A percentile compares a stretch with the other conserved stretches of the same genome.
These are phyloP conservation scores for Arge pagana DNA, from an alignment of 2,888 invertebrate species.

Conservation along the genomic window DNA sequence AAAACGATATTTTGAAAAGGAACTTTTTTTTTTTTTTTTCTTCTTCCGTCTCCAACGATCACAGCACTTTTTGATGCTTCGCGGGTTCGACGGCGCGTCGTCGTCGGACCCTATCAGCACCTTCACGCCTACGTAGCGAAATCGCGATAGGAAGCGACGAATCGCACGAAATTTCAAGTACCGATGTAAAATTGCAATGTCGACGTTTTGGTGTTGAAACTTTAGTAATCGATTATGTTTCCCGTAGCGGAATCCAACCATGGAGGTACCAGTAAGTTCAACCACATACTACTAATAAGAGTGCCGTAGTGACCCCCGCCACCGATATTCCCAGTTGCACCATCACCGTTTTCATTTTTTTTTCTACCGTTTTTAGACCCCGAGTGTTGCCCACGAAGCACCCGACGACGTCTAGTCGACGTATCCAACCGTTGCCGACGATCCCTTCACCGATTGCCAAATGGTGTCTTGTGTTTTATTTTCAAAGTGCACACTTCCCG, in stretches of 20 bases:
- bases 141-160: too few species aligned
- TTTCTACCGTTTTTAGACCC: constrained; percentile 16
- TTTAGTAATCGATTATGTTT: constrained; percentile 57
- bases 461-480: neutral
- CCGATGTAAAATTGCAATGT: too few species aligned
- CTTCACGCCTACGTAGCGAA: too few species aligned
- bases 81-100: too few species aligned
- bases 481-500: neutral
- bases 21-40: too few species aligned
- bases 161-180: too few species aligned
- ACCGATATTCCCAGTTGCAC: constrained; percentile 20
- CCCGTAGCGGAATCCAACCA: constrained; percentile 74
- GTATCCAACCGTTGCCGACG: neutral
- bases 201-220: too few species aligned
- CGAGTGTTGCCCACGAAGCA: constrained; percentile 1
- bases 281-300: constrained; percentile 51
- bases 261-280: constrained; percentile 70
- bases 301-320: constrained; percentile 47
- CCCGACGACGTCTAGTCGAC: neutral
- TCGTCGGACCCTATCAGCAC: too few species aligned
- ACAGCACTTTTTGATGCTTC: too few species aligned
- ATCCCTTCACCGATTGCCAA: too few species aligned
- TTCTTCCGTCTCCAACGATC: too few species aligned
- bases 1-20: too few species aligned
- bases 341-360: constrained; percentile 9